A percentile compares a stretch with the other conserved stretches of the same genome.
Evolutionary conservation across 2,888 invertebrate species (phyloP).

Genomic region (Helleia helle): DNA sequence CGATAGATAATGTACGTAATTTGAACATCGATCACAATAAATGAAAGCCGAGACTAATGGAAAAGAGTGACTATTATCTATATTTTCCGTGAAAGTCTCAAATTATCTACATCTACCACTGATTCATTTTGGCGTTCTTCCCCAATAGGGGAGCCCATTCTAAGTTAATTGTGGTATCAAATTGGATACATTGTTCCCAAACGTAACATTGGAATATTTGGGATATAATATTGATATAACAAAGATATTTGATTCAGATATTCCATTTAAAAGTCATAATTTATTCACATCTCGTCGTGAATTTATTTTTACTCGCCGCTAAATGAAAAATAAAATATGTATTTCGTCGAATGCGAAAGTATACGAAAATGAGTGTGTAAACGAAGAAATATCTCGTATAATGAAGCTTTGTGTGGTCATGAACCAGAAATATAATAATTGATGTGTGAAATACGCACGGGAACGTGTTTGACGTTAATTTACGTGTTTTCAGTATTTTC

Average conservation of each 20-base stretch:
- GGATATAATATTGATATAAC: no score
- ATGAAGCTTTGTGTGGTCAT: not conserved
- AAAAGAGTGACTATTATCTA: conserved; percentile 43
- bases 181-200: conserved; percentile 42
- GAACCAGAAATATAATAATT: conserved; percentile 1
- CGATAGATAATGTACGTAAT: conserved; percentile 17
- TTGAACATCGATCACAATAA: conserved; percentile 30
- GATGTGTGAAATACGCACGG: not conserved
- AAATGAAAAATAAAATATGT: no score
- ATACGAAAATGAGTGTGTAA: not conserved
- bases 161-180: conserved; percentile 7
- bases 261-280: no score
- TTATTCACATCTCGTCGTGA: no score
- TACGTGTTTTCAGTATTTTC: not conserved
- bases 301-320: no score
- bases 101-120: conserved; percentile 32
- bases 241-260: no score
- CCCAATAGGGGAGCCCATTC: conserved; percentile 8
- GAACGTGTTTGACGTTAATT: not conserved
- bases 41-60: conserved; percentile 44
- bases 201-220: no score
- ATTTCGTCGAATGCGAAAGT: not conserved
- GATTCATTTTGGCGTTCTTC: conserved; percentile 39
- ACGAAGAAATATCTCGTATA: not conserved
- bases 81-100: conserved; percentile 43